These are phyloP conservation scores for Uropetala carovei DNA, from an alignment of 2,888 invertebrate genomes.

Conservation along the genomic window DNA sequence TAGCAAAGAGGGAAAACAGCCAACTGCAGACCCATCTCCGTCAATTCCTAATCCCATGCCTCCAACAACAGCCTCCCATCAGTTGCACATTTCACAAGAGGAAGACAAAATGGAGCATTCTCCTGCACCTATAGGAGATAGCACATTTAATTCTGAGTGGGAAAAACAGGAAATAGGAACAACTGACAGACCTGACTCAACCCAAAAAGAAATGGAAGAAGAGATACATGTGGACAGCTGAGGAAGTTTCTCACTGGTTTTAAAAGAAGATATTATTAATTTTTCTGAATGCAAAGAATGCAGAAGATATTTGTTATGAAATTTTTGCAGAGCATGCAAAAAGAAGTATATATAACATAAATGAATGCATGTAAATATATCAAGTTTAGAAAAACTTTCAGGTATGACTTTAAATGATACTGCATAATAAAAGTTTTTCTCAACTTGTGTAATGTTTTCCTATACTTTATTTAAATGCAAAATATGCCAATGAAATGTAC, in stretches of 20 bases:
- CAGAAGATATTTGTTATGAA: neutral
- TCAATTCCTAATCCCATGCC: neutral
- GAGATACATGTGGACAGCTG: slow-evolving; percentile 62
- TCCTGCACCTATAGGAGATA: neutral
- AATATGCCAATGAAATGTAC: no score
- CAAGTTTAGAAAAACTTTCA: no score
- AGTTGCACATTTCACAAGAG: neutral
- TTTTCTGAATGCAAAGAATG: neutral
- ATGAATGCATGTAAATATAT: no score
- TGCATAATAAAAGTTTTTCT: no score
- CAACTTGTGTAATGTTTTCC: no score
- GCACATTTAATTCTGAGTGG: neutral
- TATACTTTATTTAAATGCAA: no score
- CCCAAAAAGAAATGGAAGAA: slow-evolving; percentile 48
- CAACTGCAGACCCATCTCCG: neutral
- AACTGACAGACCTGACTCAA: slow-evolving; percentile 32
- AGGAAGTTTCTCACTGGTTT: neutral
- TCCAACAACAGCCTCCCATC: neutral
- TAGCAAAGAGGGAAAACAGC: slow-evolving; percentile 78
- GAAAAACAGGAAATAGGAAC: neutral
- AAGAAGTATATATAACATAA: no score
- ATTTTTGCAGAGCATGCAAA: no score
- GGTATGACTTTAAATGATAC: no score
- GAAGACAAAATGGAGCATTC: neutral
- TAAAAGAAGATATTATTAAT: neutral